Base-by-base conservation (phyloP, 2,797 vertebrate species). In the Melanotaenia pygmaea region DNA sequence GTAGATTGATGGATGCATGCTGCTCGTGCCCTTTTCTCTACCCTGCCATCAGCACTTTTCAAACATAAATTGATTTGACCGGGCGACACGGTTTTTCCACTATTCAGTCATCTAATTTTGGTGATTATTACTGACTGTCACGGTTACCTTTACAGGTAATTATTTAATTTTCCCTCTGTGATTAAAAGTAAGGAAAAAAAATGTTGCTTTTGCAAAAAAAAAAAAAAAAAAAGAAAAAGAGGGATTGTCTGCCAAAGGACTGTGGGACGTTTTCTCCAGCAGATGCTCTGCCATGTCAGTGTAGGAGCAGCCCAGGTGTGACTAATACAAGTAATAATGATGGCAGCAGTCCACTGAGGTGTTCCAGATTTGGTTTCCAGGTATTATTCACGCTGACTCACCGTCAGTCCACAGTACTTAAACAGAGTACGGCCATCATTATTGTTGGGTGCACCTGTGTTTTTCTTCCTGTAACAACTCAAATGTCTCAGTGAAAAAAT, bases 1-100 rank as follows among this genome's bases (percentile, higher is more conserved):
- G 32, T 37, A 72, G 69, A 69, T 64, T 90, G 84, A 90, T 70
- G 76, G 70, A 76, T 70, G 66, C 81, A 60, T 20, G 84, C 86
- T 85, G 87, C 8, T 74, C 72, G 22, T 56, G 72, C 60, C 70
- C 57, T 38, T 79, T 80, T 74, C 64, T 81, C 58, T 3, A 72
- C 35, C 12, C 72, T 68, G 57, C 38, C 4, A 47, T 72, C 70
- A 74, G 35, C 12, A 9, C 80, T 76, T 54, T 74, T 59, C 26
- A 26, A 47, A 63, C 37, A 40, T 45, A 72, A 77, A 84, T 67
- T 54, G 26, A 80, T 83, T 79, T 43, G 71, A 77, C 35, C 40
- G 74, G 30, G 22, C 64, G 66, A 57, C 38, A 64, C 32, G 38
- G 0, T 37, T 64, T 13, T 56, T 18, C 26, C 18, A 43, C 53